These are phyloP conservation scores for Hippotragus niger DNA, from an alignment of 2,113 vertebrate species.

Conservation along the genomic window DNA sequence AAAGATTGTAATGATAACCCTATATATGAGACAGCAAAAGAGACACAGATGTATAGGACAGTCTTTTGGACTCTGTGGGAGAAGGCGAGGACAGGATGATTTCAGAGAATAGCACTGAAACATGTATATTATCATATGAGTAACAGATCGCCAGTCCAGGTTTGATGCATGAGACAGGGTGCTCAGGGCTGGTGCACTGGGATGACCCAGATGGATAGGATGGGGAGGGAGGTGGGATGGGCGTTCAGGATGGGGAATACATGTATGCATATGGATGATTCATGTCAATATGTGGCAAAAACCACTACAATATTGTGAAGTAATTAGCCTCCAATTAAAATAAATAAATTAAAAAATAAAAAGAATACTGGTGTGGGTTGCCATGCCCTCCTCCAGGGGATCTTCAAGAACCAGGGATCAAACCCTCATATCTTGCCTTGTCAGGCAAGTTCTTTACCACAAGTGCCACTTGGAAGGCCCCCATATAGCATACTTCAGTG, in stretches of 20 bases:
- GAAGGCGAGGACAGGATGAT: background rate
- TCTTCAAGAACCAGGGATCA: background rate
- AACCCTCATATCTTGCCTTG: background rate
- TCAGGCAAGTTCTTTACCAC: background rate
- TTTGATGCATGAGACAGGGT: background rate
- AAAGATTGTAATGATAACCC: too few relatives aligned
- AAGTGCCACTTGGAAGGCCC: background rate
- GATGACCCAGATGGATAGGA: background rate
- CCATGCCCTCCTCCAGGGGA: background rate
- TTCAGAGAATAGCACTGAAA: background rate
- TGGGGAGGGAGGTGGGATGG: background rate
- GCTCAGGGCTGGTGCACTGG: background rate
- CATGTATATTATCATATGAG: background rate
- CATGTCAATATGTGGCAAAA: background rate
- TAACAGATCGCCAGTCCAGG: background rate
- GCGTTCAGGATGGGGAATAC: background rate
- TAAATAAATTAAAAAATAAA: too few relatives aligned
- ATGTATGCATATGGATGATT: background rate
- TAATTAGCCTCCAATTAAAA: background rate
- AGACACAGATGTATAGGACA: background rate
- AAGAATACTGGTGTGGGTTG: too few relatives aligned
- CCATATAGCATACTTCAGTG: background rate
- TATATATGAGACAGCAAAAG: background rate
- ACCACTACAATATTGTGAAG: background rate
- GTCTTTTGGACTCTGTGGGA: background rate